Base-by-base conservation (phyloP, 2,888 invertebrate genomes). In the Melolontha melolontha region DNA sequence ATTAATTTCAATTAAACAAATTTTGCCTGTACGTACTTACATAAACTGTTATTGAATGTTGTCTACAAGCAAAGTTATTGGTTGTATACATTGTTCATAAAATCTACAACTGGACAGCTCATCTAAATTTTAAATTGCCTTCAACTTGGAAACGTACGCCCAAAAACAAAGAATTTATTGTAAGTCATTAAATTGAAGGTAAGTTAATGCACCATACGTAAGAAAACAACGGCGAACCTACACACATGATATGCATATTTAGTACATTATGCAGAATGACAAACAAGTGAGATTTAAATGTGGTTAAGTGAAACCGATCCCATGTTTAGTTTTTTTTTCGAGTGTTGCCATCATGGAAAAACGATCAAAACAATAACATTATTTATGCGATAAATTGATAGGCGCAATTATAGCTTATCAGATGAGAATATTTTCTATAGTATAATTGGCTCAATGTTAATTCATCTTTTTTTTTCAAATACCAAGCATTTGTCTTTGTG, bases 131-230 rank as follows among this genome's bases (percentile, higher is more conserved):
- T 64, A 64, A 64, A 64, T 64, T 64, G 50, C 17, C 44, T 44
- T 62, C 47, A 47, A 34, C 41, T 52, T 54, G 52, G 44, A 64
- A 34, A 54, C 29, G 16, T 64, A 64, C 51, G 64, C 64, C 64
- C 54, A 64, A 64, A 64, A 64, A 64, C 64, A 64, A 44, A 54
- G 64, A 52, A 64, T 64, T 64, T 64, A 64, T 64, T 64, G 44
- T 16, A 54, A 64, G 64, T 51, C 51, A 64, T 64, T 64, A 64
- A 64, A 51, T 64, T 22, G 64, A 52, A 52, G 52, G 64, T 50
- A 51, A 64, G 44, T 64, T 64, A 64, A 51, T 64, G 64, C 64
- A 64, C 52, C 51, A 34, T 8, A 50, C 44, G 42, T 41, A 42
- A 52, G 54, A 64, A 64, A 64, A 64, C 59, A 64, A 50, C 51